Evolutionary conservation across 2,113 vertebrate species (phyloP).

Genomic region (Oceanites oceanicus): DNA sequence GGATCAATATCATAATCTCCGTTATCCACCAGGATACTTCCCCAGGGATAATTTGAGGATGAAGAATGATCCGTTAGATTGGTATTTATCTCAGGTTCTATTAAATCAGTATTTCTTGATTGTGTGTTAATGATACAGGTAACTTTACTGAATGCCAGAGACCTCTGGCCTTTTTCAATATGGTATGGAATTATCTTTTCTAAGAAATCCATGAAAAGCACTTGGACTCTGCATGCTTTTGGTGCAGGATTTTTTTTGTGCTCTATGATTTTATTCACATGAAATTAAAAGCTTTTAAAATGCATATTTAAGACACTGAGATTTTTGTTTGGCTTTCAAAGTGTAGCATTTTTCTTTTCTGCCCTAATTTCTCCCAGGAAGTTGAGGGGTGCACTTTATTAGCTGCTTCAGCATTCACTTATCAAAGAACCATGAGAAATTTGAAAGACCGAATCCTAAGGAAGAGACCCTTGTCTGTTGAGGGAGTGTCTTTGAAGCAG

Average conservation of each 20-base stretch:
- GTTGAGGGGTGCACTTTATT: neutral
- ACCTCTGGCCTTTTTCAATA: neutral
- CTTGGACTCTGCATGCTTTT: neutral
- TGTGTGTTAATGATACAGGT: neutral
- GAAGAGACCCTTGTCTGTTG: neutral
- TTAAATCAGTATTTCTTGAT: neutral
- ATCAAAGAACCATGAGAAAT: neutral
- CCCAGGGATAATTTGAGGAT: constrained; percentile 96
- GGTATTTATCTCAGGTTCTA: constrained; percentile 75
- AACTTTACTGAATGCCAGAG: neutral
- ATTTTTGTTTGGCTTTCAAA: neutral
- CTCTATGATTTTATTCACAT: neutral
- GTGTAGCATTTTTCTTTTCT: neutral
- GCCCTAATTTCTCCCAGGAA: neutral
- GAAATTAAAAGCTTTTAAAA: neutral
- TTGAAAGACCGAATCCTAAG: neutral
- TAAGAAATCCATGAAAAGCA: neutral
- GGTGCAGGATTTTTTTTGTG: neutral
- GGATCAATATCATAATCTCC: constrained; percentile 99
- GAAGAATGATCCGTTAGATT: constrained; percentile 98
- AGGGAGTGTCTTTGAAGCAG: neutral
- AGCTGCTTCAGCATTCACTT: neutral
- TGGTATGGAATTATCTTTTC: neutral
- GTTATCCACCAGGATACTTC: constrained; percentile 97
- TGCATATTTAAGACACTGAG: neutral